Percentiles rank a stretch among this genome's conserved stretches.
Evolutionary conservation across 2,797 vertebrate species (phyloP).

Genomic region (Scarus forsteni): DNA sequence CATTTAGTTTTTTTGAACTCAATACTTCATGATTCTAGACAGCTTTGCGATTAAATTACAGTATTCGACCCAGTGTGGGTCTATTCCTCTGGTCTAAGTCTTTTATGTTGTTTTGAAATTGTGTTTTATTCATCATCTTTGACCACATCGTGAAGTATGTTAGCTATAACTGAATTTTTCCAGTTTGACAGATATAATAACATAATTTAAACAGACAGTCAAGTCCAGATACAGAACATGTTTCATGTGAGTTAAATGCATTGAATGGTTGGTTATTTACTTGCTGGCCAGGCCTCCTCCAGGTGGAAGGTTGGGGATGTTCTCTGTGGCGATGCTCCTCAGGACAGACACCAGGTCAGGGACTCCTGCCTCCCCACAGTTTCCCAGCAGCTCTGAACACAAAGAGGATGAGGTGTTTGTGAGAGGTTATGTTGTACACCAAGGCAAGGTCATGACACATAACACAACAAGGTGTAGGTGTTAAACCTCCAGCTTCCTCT

Average conservation of each 20-base stretch:
- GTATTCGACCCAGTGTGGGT: too few relatives aligned
- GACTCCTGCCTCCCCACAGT: constrained; percentile 92
- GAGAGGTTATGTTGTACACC: background rate
- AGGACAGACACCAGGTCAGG: constrained; percentile 97
- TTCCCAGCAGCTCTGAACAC: constrained; percentile 92
- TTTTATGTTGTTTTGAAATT: too few relatives aligned
- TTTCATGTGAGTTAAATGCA: constrained; percentile 4
- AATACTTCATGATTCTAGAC: too few relatives aligned
- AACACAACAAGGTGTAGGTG: background rate
- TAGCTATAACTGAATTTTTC: too few relatives aligned
- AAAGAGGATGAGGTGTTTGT: constrained; percentile 8
- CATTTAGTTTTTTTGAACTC: too few relatives aligned
- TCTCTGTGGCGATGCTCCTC: constrained; percentile 95
- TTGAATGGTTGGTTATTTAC: constrained; percentile 82
- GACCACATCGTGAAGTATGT: too few relatives aligned
- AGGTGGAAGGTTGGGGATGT: constrained; percentile 97
- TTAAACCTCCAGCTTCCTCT: constrained; percentile 7
- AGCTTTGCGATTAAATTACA: too few relatives aligned
- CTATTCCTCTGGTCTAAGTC: too few relatives aligned
- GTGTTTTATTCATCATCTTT: too few relatives aligned
- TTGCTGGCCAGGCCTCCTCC: constrained; percentile 99
- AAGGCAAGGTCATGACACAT: background rate
- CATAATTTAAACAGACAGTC: background rate
- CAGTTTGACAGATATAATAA: background rate
- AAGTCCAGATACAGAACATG: background rate